phyloP scores from a whole-genome alignment of 2,888 invertebrate species.

The Ophion ellenae region DNA sequence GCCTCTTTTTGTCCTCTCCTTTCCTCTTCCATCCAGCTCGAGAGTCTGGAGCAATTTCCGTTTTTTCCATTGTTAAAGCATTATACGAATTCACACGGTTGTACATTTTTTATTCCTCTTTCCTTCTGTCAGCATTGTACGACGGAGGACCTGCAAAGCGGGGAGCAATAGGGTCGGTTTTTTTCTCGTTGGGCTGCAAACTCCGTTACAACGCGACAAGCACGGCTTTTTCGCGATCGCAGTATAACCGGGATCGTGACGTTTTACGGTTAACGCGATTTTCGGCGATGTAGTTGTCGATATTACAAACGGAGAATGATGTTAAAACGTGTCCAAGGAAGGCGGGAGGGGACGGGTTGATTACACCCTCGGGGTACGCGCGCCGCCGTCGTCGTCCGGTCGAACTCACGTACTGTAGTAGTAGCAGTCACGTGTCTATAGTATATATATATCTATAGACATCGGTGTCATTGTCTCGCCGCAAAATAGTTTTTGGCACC shows the following conservation, averaged over 20 bases:
- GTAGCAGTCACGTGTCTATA: constrained; percentile 3
- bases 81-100: constrained; percentile 20
- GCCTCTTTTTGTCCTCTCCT: background rate
- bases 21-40: background rate
- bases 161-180: constrained; percentile 9
- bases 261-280: constrained; percentile 33
- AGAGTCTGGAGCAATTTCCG: constrained; percentile 1
- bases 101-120: background rate
- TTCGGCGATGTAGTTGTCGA: constrained; percentile 25
- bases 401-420: background rate
- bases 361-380: constrained; percentile 47
- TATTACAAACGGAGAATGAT: constrained; percentile 15
- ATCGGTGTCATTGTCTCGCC: constrained; percentile 30
- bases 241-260: constrained; percentile 27
- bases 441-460: background rate
- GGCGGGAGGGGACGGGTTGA: constrained; percentile 14
- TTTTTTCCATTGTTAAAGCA: constrained; percentile 40
- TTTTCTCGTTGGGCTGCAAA: background rate
- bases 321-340: constrained; percentile 9
- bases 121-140: background rate
- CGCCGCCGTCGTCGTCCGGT: background rate
- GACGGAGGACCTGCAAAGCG: background rate
- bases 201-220: background rate
- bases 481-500: constrained; percentile 56
- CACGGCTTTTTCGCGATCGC: constrained; percentile 22